Evolutionary conservation across 2,113 vertebrate species (phyloP).

Genomic region (Anoplopoma fimbria): DNA sequence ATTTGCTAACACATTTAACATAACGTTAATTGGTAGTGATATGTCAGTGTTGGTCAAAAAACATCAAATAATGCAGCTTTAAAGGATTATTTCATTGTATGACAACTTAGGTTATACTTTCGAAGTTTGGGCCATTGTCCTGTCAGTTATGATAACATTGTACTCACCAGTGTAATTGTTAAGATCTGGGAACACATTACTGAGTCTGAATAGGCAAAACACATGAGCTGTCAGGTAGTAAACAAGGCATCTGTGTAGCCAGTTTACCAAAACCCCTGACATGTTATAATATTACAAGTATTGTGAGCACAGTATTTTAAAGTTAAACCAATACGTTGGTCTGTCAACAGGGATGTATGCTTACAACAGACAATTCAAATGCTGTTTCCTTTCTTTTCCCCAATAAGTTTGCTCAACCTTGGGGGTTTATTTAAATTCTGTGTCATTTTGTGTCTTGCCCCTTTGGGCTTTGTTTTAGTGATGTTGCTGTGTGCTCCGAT

Average conservation of each 20-base stretch:
- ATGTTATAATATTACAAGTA: neutral
- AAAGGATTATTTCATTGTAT: neutral
- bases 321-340: neutral
- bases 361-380: neutral
- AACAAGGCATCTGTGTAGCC: neutral
- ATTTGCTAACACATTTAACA: neutral
- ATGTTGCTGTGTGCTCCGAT: neutral
- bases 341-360: conserved; percentile 1
- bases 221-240: neutral
- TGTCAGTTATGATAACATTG: neutral
- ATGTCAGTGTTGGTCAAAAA: neutral
- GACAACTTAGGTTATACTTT: neutral
- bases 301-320: neutral
- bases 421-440: neutral
- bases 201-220: neutral
- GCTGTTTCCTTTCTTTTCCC: neutral
- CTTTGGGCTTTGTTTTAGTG: neutral
- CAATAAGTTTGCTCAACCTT: neutral
- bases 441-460: neutral
- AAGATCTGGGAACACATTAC: neutral
- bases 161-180: neutral
- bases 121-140: neutral
- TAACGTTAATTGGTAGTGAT: neutral
- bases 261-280: neutral
- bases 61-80: neutral